phyloP scores from a whole-genome alignment of 1,140 invertebrate genomes.

The Sitobion miscanthi region DNA sequence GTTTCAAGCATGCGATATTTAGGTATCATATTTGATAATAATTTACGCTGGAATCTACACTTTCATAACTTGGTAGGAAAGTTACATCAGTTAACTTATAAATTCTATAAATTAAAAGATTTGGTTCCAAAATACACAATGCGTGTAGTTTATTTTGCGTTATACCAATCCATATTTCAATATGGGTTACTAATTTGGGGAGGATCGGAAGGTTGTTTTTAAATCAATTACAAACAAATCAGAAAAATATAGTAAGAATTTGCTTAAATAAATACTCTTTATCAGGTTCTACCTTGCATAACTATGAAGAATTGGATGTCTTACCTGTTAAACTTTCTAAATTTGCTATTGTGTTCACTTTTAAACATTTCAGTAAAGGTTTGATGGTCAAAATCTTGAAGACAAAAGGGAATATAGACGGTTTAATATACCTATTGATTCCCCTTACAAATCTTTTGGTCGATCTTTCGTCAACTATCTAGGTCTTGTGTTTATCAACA shows the following conservation, averaged over 20 bases:
- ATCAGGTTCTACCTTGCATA: not conserved
- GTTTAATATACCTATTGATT: not conserved
- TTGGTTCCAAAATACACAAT: not conserved
- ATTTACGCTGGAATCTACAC: too few relatives aligned
- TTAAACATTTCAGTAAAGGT: not conserved
- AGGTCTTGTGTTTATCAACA: too few relatives aligned
- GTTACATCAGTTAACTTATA: not conserved
- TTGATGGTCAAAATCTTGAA: not conserved
- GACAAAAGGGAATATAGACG: not conserved
- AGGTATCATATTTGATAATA: too few relatives aligned
- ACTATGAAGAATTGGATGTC: not conserved
- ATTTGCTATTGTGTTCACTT: not conserved
- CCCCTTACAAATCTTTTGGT: not conserved
- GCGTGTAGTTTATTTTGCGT: not conserved
- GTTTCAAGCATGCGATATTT: too few relatives aligned
- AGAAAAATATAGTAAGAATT: not conserved
- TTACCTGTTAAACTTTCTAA: not conserved
- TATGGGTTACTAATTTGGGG: not conserved
- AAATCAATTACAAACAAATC: not conserved
- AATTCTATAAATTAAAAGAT: not conserved
- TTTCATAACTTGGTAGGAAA: not conserved
- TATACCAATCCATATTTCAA: not conserved
- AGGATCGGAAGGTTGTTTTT: not conserved
- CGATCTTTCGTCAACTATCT: not conserved
- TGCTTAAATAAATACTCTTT: not conserved